A percentile compares a stretch with the other conserved stretches of the same genome.
Conservation (phyloP, 2,113 vertebrate genomes). For the Pheucticus melanocephalus region DNA sequence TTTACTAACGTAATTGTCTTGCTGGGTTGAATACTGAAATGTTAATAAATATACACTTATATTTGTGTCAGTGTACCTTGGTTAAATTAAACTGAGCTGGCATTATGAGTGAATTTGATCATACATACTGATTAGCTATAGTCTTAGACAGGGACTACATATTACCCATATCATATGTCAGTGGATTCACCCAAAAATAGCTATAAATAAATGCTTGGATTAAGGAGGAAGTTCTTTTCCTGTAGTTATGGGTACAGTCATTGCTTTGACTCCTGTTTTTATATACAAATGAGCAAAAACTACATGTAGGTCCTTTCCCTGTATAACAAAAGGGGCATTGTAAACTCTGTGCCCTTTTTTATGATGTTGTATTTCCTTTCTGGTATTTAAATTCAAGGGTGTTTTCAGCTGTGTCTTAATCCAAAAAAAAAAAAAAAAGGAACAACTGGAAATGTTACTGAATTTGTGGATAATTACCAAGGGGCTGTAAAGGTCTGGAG, state of each 20-base stretch:
- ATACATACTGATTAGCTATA: not conserved
- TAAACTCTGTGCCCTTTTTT: not conserved
- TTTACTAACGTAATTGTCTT: conserved; percentile 5
- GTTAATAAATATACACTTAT: conserved; percentile 49
- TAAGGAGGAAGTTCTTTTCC: conserved; percentile 33
- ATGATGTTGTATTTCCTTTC: not conserved
- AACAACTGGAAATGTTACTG: not conserved
- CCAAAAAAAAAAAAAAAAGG: not conserved
- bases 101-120: conserved; percentile 8
- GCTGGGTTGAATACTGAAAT: not conserved
- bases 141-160: not conserved
- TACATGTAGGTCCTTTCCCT: conserved; percentile 15
- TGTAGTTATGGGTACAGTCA: conserved; percentile 27
- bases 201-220: not conserved
- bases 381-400: not conserved
- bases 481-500: not conserved
- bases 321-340: not conserved
- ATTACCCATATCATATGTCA: not conserved
- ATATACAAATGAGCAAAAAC: conserved; percentile 32
- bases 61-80: conserved; percentile 31
- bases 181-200: conserved; percentile 11
- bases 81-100: conserved; percentile 37
- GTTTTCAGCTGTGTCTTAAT: not conserved
- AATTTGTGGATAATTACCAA: not conserved
- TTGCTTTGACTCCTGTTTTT: conserved; percentile 35